Conservation (phyloP, 2,113 vertebrate genomes). For the Peromyscus leucopus region DNA sequence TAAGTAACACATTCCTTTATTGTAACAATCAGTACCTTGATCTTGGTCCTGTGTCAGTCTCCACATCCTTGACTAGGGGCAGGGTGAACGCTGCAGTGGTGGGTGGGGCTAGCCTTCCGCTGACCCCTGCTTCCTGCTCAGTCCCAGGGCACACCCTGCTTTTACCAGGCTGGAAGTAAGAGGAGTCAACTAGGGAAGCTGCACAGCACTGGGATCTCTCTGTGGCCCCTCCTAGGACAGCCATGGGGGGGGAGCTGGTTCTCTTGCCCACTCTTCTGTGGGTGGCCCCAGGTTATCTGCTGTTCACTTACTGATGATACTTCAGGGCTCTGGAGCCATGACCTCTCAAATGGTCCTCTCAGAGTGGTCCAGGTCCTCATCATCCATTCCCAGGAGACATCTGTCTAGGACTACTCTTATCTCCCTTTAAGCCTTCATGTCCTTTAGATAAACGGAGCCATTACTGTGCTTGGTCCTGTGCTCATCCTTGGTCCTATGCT, state of each 20-base stretch:
- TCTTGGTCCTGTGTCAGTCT: neutral
- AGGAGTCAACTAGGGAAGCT: neutral
- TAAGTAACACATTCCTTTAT: neutral
- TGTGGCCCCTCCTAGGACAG: accelerated
- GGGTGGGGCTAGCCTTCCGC: no score
- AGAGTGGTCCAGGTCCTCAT: neutral
- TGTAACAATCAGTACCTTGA: neutral
- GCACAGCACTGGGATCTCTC: accelerated
- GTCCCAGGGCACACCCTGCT: neutral
- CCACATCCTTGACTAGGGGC: accelerated
- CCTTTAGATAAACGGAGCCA: accelerated
- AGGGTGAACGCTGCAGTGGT: neutral
- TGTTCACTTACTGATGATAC: accelerated
- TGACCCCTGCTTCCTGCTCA: neutral
- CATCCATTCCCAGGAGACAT: neutral
- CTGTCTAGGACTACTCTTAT: neutral
- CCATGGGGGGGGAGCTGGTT: neutral
- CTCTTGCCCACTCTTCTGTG: neutral
- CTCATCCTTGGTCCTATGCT: no score
- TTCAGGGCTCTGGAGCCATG: neutral
- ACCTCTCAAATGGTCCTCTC: neutral
- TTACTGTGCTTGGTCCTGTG: no score
- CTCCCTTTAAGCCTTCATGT: neutral
- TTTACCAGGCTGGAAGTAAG: neutral
- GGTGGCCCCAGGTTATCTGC: neutral